Evolutionary conservation across 2,113 vertebrate genomes (phyloP), one percentile per base, ranked within the genome.

Genomic region (Tympanuchus pallidicinctus): DNA sequence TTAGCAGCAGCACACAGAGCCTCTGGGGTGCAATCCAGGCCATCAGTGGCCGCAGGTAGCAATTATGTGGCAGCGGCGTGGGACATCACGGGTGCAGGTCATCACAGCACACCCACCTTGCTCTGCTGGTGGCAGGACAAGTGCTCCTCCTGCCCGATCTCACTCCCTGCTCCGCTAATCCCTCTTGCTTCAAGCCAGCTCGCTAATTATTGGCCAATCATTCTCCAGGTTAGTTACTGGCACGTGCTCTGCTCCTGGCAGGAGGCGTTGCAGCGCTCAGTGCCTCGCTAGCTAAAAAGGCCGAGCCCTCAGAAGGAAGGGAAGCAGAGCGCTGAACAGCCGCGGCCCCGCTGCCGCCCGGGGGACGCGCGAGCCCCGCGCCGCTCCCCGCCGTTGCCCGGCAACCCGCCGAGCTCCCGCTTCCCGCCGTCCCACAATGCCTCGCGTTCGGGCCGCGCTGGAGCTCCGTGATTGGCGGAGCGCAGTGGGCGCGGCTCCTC

Each of bases 401-500:
- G 67, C 45, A 86, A 95, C 86, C 5, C 12, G 1, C 3, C 32
- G 7, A 24, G 50, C 67, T 10, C 25, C 32, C 22, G n/a, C 79
- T 92, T 94, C 91, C 95, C 88, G 78, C 61, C 67, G 30, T 21
- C 94, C 95, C 97, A 77, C 75, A 74, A 89, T 88, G 89, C 96
- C 65, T 60, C 63, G 91, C 95, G 95, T n/a, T 69, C n/a, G 65
- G 82, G 95, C 87, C 85, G 96, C 79, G 97, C 93, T 96, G 97
- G 95, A 97, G 90, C 74, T n/a, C 84, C 27, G 65, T 75, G 88
- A 95, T 97, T 97, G 96, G 97, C 7, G 50, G 78, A 14, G 15
- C 7, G 8, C 16, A 71, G 71, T 20, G 38, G 93, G 56, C 69
- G 80, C 71, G 56, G 32, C 50, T 48, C 28, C 66, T n/a, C 38